Conservation (phyloP, 2,888 invertebrate species). For the Crossocerus cetratus region DNA sequence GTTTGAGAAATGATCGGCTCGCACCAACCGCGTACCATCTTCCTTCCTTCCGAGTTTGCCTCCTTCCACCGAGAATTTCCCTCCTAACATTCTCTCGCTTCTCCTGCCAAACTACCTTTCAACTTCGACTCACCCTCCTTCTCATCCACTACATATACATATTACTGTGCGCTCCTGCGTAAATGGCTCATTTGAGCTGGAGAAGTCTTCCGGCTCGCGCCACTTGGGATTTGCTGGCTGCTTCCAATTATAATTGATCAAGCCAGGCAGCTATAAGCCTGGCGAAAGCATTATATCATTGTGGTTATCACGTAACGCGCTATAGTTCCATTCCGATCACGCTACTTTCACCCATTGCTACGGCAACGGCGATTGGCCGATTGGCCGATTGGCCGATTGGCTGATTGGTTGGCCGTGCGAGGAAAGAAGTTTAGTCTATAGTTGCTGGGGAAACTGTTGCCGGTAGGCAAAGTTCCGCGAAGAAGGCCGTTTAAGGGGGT, state of each 20-base stretch:
- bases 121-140: too few relatives aligned
- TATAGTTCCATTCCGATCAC: neutral
- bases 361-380: neutral
- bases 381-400: too few relatives aligned
- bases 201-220: too few relatives aligned
- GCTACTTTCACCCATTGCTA: neutral
- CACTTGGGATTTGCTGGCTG: too few relatives aligned
- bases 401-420: neutral
- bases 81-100: conserved; percentile 1
- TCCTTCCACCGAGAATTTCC: conserved; percentile 16
- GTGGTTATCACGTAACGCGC: too few relatives aligned
- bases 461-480: conserved; percentile 29
- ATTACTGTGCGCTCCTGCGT: too few relatives aligned
- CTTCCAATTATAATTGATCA: too few relatives aligned
- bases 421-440: conserved; percentile 2
- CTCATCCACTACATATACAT: too few relatives aligned
- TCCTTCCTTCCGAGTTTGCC: conserved; percentile 29
- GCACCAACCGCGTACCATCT: conserved; percentile 42
- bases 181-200: too few relatives aligned
- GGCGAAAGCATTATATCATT: too few relatives aligned
- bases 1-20: conserved; percentile 74
- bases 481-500: conserved; percentile 33
- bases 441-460: conserved; percentile 12
- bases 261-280: too few relatives aligned
- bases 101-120: too few relatives aligned